phyloP scores from a whole-genome alignment of 35 echinoderm and acorn worm genomes.

The Lytechinus pictus region DNA sequence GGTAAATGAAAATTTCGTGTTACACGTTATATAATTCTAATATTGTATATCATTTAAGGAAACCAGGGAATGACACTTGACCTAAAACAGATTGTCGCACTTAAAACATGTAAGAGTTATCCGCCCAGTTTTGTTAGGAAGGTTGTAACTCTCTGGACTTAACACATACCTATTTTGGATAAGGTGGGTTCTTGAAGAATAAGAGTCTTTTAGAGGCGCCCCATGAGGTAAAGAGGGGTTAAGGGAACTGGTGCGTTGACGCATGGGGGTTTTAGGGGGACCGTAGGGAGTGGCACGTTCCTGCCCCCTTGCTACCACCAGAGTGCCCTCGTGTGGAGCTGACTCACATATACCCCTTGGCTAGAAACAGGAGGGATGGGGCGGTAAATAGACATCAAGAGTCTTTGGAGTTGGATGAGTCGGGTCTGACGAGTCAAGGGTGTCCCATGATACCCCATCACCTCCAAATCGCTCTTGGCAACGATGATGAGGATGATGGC shows the following conservation, averaged over 20 bases:
- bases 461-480: background rate
- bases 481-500: background rate
- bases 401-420: background rate
- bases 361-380: background rate
- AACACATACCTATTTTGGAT: background rate
- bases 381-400: constrained; percentile 1
- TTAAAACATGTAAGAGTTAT: too few relatives aligned
- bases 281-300: constrained; percentile 2
- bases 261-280: background rate
- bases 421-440: background rate
- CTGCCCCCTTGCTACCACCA: background rate
- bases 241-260: background rate
- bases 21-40: too few relatives aligned
- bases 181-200: background rate
- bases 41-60: too few relatives aligned
- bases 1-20: too few relatives aligned
- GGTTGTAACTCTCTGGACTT: background rate
- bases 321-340: constrained; percentile 14
- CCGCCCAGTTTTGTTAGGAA: too few relatives aligned
- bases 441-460: background rate
- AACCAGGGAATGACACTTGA: too few relatives aligned
- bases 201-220: background rate
- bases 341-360: constrained; percentile 16
- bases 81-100: too few relatives aligned
- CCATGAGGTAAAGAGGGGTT: background rate